Base-by-base conservation (phyloP, 37 sponge, comb jelly and placozoan genomes). In the Haliclona indistincta region DNA sequence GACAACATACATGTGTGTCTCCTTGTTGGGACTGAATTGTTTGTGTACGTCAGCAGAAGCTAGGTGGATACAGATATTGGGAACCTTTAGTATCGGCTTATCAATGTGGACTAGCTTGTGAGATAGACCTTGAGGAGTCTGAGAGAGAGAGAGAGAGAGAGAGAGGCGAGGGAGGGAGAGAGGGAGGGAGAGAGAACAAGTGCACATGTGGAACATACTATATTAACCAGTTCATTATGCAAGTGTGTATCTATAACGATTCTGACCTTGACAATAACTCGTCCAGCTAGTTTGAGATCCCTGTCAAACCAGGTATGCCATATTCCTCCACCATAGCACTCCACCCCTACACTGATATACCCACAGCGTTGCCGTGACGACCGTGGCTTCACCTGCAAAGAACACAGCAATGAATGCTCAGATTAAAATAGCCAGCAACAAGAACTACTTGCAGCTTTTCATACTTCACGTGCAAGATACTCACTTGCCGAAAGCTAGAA, bases 261-360 rank as follows among this genome's bases (percentile, higher is more conserved):
- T 4, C 68, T 70, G 36, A 87, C 95, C 85, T 80, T 87, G 42
- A 44, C 22, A 17, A 95, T 76, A 28, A 88, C 95, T 43, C 91
- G 64, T 26, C 98, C 98, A 60, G 98, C 98, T 36, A 97, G 30
- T 55, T 86, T 97, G 25, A 97, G 80, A 52, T 97, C 98, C 25
- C 98, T 71, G 74, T 97, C 98, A 75, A 97, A 94, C 98, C 98
- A 97, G 44, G 98, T 89, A 63, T 91, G 84, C 98, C 98, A 97
- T 23, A 97, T 91, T 0, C 98, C 98, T 5, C 98, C 98, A 17
- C 98, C 98, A 70, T 97, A 97, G 42, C 74, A 70, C 76, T 94
- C 81, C 56, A 93, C 86, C 2, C 92, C 89, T 10, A 95, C 84
- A 13, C 56, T 56, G 38, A 86, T 20, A 80, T 95, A 91, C 26